Base-by-base conservation (phyloP, 2,797 vertebrate genomes). In the Mycteria americana region DNA sequence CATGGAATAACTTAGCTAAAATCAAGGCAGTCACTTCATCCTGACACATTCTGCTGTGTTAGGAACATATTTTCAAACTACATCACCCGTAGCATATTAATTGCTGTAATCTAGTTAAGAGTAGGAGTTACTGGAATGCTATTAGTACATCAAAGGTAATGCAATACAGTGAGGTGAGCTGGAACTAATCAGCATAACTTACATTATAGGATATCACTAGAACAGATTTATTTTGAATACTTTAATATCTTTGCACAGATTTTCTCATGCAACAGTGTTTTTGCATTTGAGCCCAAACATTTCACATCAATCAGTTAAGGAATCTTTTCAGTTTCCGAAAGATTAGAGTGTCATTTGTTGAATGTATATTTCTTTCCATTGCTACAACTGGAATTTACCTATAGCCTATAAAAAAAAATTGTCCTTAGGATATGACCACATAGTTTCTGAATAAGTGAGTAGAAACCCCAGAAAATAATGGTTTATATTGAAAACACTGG, bases 381-480 rank as follows among this genome's bases (percentile, higher is more conserved):
- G 84, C 75, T 93, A 88, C 62, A 85, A 57, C 31, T 68, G 56
- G 59, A 95, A 95, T 80, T 62, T 68, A 51, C 39, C 12, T 84
- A 37, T 56, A 35, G 4, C 19, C 37, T 92, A 41, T 84, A 4
- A 77, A 83, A 81, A 19, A 68, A 10, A 33, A 22, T 5, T 27
- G 25, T 68, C 35, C 48, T 76, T 46, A 65, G 62, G 59, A 91
- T 82, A 41, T 65, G 78, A 95, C 56, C 46, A 59, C 57, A 60
- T 11, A 65, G 64, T 88, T 93, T 69, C 27, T 77, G 74, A 80
- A 28, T 50, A 69, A 80, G 50, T 54, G 22, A 62, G 41, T 83
- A 64, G 78, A 89, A 91, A 80, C 35, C 54, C 21, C n/a, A 83
- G 72, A 95, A 93, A 85, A 90, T 67, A 93, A 65, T 65, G 24